Conservation (phyloP, 2,888 invertebrate species). For the Troilus luridus region DNA sequence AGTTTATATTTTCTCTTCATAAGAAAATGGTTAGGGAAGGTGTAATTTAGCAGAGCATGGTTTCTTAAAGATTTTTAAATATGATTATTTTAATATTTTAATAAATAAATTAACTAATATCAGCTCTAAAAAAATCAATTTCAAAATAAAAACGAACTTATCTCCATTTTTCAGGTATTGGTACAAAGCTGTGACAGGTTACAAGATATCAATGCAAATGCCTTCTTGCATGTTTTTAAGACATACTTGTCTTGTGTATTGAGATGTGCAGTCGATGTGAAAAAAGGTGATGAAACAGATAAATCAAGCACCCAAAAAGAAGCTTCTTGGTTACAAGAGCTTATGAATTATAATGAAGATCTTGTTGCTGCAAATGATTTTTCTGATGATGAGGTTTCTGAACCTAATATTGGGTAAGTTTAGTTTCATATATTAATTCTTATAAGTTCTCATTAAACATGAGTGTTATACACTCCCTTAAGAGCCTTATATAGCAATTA, state of each 20-base stretch:
- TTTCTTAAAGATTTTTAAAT: not conserved
- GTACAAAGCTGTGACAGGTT: constrained; percentile 75
- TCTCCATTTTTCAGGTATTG: constrained; percentile 71
- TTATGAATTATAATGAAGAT: constrained; percentile 59
- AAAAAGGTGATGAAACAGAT: not conserved
- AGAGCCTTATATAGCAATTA: not conserved
- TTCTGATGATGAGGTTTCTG: not conserved
- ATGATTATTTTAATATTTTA: not conserved
- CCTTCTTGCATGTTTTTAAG: constrained; percentile 80
- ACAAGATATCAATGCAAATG: constrained; percentile 74
- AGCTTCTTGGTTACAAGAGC: constrained; percentile 26
- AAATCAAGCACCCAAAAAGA: not conserved
- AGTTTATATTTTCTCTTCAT: too few species aligned
- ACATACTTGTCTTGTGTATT: constrained; percentile 77
- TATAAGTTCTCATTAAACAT: too few species aligned
- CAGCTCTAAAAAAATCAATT: too few species aligned
- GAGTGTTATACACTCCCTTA: not conserved
- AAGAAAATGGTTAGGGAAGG: not conserved
- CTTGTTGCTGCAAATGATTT: constrained; percentile 58
- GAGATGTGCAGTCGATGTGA: constrained; percentile 71
- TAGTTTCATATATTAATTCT: not conserved
- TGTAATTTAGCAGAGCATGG: not conserved
- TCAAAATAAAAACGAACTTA: not conserved
- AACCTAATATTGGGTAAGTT: constrained; percentile 19
- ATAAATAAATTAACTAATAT: too few species aligned